Conservation (phyloP, 1,140 invertebrate species). For the Sycobia sp. region DNA sequence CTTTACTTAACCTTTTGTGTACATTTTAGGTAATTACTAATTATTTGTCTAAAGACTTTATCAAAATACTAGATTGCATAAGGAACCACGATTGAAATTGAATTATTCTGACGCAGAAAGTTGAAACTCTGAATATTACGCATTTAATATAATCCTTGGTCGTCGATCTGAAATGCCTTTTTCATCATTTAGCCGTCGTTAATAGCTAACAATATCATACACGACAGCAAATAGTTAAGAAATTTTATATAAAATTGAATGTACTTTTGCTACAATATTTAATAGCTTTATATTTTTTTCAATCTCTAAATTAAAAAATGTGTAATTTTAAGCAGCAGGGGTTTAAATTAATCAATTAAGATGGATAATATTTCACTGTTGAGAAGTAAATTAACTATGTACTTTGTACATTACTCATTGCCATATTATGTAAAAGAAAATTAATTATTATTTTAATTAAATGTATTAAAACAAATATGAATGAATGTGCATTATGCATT, state of each 20-base stretch:
- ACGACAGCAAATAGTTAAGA: constrained; percentile 5
- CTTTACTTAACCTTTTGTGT: constrained; percentile 5
- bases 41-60: constrained; percentile 16
- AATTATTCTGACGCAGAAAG: constrained; percentile 18
- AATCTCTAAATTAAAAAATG: neutral
- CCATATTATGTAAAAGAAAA: neutral
- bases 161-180: constrained; percentile 23
- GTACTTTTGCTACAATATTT: neutral
- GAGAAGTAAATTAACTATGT: constrained; percentile 4
- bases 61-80: constrained; percentile 27
- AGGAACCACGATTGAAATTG: constrained; percentile 18
- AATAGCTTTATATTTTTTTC: neutral
- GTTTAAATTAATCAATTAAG: neutral
- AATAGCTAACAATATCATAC: constrained; percentile 8
- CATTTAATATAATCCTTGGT: constrained; percentile 33
- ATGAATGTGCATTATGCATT: constrained; percentile 10
- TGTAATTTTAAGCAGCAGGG: neutral
- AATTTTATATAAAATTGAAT: constrained; percentile 19
- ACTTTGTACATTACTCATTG: constrained; percentile 6
- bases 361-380: neutral
- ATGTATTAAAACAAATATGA: too few relatives aligned
- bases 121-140: too few relatives aligned
- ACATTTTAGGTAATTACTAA: neutral
- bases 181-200: constrained; percentile 12
- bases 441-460: constrained; percentile 5